Percentiles rank a stretch among this genome's conserved stretches.
phyloP scores from a whole-genome alignment of 2,888 invertebrate genomes.

The Anthrax anthrax region DNA sequence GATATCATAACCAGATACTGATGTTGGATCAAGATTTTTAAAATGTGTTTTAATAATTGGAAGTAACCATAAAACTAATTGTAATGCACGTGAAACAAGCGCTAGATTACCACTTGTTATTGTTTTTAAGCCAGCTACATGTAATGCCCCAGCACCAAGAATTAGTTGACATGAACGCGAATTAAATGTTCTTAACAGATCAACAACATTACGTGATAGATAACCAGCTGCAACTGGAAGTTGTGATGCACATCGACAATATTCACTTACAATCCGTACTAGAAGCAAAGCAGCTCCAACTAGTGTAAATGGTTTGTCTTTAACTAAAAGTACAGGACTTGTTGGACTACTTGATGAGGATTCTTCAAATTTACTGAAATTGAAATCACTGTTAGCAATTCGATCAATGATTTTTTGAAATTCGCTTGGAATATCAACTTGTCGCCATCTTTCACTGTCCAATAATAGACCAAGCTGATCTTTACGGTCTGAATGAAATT shows the following conservation, averaged over 20 bases:
- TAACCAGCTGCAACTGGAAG: conserved; percentile 66
- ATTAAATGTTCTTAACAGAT: conserved; percentile 75
- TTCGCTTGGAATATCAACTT: conserved; percentile 77
- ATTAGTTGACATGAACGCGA: conserved; percentile 86
- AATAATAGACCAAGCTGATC: conserved; percentile 69
- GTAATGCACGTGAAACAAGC: conserved; percentile 67
- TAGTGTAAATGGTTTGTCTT: conserved; percentile 58
- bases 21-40: conserved; percentile 37
- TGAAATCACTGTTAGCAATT: conserved; percentile 39
- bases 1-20: conserved; percentile 44
- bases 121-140: conserved; percentile 83
- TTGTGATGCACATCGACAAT: conserved; percentile 68
- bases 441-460: conserved; percentile 87
- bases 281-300: conserved; percentile 75
- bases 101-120: conserved; percentile 91
- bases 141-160: conserved; percentile 90
- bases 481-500: conserved; percentile 80
- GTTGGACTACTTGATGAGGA: conserved; percentile 28
- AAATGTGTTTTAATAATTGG: conserved; percentile 58
- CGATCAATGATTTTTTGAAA: conserved; percentile 73
- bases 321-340: conserved; percentile 44
- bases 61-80: conserved; percentile 65
- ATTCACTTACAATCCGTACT: conserved; percentile 81
- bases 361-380: conserved; percentile 14
- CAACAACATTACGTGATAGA: conserved; percentile 72